Conservation (phyloP, 1,140 invertebrate species). For the Zaprionus taronus region DNA sequence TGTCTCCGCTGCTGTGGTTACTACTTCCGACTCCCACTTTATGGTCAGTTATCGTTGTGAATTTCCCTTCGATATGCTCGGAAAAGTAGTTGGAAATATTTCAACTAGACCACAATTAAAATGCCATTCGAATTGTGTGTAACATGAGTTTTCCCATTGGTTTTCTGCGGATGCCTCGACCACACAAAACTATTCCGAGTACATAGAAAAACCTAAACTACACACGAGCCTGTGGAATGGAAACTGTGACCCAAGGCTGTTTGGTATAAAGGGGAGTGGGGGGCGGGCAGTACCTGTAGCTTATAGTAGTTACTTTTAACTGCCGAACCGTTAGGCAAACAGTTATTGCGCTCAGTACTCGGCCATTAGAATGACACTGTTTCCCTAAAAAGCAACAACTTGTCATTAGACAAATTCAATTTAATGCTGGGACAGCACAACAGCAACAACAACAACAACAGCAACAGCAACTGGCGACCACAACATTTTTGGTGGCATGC, state of each 20-base stretch:
- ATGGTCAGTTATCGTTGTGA: neutral
- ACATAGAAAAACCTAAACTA: slow-evolving; percentile 15
- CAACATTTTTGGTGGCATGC: slow-evolving; percentile 74
- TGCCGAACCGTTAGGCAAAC: slow-evolving; percentile 72
- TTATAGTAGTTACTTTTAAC: slow-evolving; percentile 75
- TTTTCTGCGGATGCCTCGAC: neutral
- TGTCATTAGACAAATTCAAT: slow-evolving; percentile 82
- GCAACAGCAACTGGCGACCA: slow-evolving; percentile 52
- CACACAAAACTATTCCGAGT: slow-evolving; percentile 35
- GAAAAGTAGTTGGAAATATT: slow-evolving; percentile 34
- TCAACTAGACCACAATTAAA: slow-evolving; percentile 72
- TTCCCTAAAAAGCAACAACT: slow-evolving; percentile 64
- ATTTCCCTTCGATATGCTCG: slow-evolving; percentile 24
- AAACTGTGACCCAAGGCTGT: neutral
- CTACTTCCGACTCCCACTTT: neutral
- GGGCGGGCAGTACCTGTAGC: slow-evolving; percentile 67
- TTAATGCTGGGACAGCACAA: slow-evolving; percentile 60
- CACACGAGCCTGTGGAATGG: neutral
- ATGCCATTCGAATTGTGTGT: slow-evolving; percentile 56
- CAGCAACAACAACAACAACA: slow-evolving; percentile 41
- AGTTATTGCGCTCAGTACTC: slow-evolving; percentile 71
- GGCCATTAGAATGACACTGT: slow-evolving; percentile 71
- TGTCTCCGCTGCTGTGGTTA: slow-evolving; percentile 6
- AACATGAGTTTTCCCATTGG: slow-evolving; percentile 40
- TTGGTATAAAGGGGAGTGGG: slow-evolving; percentile 11